phyloP scores from a whole-genome alignment of 2,113 vertebrate genomes.

The Malurus elegans region DNA sequence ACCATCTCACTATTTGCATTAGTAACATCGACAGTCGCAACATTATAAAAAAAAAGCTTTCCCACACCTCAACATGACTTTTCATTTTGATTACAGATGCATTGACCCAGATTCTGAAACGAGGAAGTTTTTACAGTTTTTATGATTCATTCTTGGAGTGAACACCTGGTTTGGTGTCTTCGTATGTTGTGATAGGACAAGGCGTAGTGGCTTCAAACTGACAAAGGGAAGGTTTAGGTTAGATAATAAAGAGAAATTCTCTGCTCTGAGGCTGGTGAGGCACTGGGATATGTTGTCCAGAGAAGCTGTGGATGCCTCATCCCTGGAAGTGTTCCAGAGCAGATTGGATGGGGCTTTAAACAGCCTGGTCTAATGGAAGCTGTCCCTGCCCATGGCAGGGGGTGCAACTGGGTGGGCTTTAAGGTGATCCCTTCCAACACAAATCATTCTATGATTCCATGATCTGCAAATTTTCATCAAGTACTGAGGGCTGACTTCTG shows the following conservation, averaged over 20 bases:
- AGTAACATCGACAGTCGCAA: neutral
- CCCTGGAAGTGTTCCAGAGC: neutral
- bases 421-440: neutral
- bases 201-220: neutral
- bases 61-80: neutral
- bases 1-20: neutral
- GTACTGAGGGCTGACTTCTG: neutral
- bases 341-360: neutral
- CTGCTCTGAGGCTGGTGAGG: neutral
- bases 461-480: neutral
- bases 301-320: too few relatives aligned
- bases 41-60: neutral
- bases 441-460: neutral
- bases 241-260: neutral
- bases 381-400: rapidly evolving
- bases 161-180: neutral
- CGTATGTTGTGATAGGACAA: neutral
- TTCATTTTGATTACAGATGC: neutral
- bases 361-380: neutral
- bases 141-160: neutral
- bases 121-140: neutral
- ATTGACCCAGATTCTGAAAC: neutral
- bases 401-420: neutral
- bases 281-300: too few relatives aligned
- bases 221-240: neutral